These are phyloP conservation scores for Cirrhinus molitorella DNA, from an alignment of 2,797 vertebrate genomes.

Conservation along the genomic window DNA sequence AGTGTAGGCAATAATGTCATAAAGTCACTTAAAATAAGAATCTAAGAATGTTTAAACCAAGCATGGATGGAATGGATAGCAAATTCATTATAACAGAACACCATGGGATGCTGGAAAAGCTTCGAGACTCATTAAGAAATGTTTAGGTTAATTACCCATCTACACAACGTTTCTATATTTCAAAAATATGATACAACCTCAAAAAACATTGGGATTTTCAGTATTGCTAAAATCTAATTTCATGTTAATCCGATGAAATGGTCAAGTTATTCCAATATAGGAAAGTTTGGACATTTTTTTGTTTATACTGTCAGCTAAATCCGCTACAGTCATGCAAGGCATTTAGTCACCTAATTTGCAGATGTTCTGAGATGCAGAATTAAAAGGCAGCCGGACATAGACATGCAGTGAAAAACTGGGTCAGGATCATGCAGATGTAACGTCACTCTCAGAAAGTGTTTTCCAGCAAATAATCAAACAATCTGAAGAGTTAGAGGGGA, in stretches of 20 bases:
- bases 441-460: not conserved
- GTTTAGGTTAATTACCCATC: not conserved
- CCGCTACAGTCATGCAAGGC: conserved; percentile 15
- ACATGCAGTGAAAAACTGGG: not conserved
- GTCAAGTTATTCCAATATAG: not conserved
- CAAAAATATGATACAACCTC: not conserved
- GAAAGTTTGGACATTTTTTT: not conserved
- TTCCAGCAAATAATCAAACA: not conserved
- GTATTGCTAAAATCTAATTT: conserved; percentile 6
- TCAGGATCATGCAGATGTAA: not conserved
- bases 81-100: not conserved
- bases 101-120: not conserved
- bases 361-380: not conserved
- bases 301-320: not conserved
- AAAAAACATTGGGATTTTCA: not conserved
- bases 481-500: not conserved
- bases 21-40: not conserved
- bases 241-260: not conserved
- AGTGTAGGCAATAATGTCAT: not conserved
- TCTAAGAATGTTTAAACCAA: not conserved
- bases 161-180: not conserved
- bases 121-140: not conserved
- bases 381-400: not conserved
- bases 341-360: not conserved
- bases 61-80: not conserved